Evolutionary conservation across 2,113 vertebrate genomes (phyloP), one percentile per base, ranked within the genome.

Genomic region (Polypterus bichir): DNA sequence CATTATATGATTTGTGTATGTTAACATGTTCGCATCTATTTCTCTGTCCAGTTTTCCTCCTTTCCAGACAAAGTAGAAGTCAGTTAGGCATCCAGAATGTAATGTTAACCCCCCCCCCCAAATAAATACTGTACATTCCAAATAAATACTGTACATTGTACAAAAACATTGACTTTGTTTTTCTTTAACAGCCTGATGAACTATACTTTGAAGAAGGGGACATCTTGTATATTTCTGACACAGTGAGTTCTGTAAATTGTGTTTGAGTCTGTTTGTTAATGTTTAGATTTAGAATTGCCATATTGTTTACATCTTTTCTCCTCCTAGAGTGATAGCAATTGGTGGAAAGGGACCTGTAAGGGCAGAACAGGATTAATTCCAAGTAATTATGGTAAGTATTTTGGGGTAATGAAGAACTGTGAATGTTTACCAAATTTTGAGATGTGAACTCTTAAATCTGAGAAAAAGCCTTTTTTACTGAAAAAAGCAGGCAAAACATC

Each of bases 121-220:
- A 27, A 27, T 27, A 27, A 27, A 27, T 27, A 27, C 27, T 27
- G 27, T 27, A 27, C 27, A 27, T 27, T 27, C n/a, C 27, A 27
- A 27, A 27, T 27, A 27, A 27, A 27, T 27, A 27, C 27, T 27
- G 27, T 27, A 27, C 27, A 27, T 27, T 27, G 27, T 27, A 27
- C 27, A 27, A 27, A 27, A 27, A 27, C 27, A 27, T 27, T 27
- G 27, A 27, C 27, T 59, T 63, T 54, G 0, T 60, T 54, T 54
- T 70, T 65, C 63, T 64, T 66, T 79, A 82, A 47, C 76, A 98
- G 96, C 92, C 96, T 44, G 96, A 97, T 80, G 96, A 98, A 71
- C 78, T 99, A 45, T 97, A 92, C 76, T 99, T 98, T 77, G 96
- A 99, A 79, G 96, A 99, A 81, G 95, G 95, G 58, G 96, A 99